A percentile compares a stretch with the other conserved stretches of the same genome.
These are phyloP conservation scores for Selenia dentaria DNA, from an alignment of 2,888 invertebrate species.

Conservation along the genomic window DNA sequence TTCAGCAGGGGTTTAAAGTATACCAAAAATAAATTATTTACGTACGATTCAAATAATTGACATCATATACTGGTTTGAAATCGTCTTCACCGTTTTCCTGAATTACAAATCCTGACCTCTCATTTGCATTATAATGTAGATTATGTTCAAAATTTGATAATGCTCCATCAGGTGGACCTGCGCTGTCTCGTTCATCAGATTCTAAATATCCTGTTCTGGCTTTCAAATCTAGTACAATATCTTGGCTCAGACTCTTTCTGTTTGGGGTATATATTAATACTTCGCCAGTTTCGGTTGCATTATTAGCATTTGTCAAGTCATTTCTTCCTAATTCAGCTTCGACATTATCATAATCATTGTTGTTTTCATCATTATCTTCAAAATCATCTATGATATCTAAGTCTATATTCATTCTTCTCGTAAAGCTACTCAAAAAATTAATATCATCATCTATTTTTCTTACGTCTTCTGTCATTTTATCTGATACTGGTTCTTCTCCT, in stretches of 20 bases:
- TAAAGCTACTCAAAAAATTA: neutral
- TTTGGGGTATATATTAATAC: neutral
- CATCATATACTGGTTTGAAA: neutral
- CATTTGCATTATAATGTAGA: neutral
- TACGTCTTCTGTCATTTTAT: neutral
- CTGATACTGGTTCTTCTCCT: neutral
- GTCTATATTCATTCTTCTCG: neutral
- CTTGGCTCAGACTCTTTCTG: slow-evolving; percentile 1
- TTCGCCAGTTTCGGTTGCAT: neutral
- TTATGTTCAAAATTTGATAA: neutral
- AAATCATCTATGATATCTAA: neutral
- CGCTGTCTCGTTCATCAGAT: neutral
- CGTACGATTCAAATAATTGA: slow-evolving; percentile 2
- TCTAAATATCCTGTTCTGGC: slow-evolving; percentile 6
- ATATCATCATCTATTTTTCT: neutral
- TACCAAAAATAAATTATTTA: too few relatives aligned
- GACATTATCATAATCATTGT: neutral
- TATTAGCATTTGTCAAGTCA: neutral
- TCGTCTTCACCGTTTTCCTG: neutral
- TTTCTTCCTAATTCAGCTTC: neutral
- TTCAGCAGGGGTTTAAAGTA: too few relatives aligned
- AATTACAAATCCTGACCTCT: slow-evolving; percentile 2
- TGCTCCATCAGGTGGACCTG: neutral
- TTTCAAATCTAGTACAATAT: slow-evolving; percentile 13
- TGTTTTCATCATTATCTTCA: slow-evolving; percentile 1